Base-by-base conservation (phyloP, 2,113 vertebrate genomes). In the Mirounga angustirostris region DNA sequence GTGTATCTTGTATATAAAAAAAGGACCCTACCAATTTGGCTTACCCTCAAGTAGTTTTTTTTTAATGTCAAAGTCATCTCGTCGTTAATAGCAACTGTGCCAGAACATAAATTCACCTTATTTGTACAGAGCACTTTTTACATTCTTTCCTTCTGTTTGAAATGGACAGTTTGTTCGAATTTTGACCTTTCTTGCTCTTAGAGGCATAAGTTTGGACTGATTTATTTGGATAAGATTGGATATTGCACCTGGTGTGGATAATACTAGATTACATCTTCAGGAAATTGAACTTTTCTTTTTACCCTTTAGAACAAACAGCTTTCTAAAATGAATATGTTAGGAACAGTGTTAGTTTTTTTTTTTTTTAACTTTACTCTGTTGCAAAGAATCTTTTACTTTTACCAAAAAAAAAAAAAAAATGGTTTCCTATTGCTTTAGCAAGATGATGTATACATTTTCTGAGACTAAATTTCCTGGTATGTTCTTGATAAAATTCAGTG, bases 41-140 rank as follows among this genome's bases (percentile, higher is more conserved):
- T 59, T 59, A 79, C 50, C 1, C 13, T n/a, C 91, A 91, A 67
- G 69, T 93, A 56, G 21, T 82, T 89, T 96, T 91, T 87, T 82
- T 89, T 71, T 52, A 52, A 43, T 67, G 85, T 95, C 82, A 50
- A 84, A 89, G 65, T 58, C 26, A 61, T 80, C 1, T 54, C 7
- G 1, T 80, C 93, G 13, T 79, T 89, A 43, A 84, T 63, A 63
- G 97, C 89, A 76, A 78, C 81, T 84, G 40, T 97, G 85, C 92
- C 82, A 88, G 28, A 74, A 58, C 85, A 69, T 95, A 96, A 71
- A 84, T 88, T 96, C 67, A 82, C 89, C 63, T 95, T 78, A 91
- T 98, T 97, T 97, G 76, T 98, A 40, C 61, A 97, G 88, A 97
- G 91, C 43, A 56, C 94, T 89, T 96, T 63, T 97, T 46, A 61